Conservation (phyloP, 92 coral and sea anemone genomes). For the Phenganax stokvisi region DNA sequence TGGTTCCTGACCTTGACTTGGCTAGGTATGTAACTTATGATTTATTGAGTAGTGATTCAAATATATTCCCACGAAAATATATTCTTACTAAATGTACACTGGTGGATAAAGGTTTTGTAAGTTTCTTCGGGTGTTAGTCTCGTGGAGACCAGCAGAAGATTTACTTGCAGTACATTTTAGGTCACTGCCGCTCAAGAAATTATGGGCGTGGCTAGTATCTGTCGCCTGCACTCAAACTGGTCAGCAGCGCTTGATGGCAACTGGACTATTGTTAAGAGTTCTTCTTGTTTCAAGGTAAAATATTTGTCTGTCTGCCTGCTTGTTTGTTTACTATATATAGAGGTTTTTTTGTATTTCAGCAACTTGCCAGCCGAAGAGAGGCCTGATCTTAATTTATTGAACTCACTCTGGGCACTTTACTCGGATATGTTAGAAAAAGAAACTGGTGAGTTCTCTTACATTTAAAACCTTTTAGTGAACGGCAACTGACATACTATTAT, state of each 20-base stretch:
- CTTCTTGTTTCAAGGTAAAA: constrained; percentile 92
- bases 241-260: constrained; percentile 98
- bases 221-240: constrained; percentile 99
- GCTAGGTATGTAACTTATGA: constrained; percentile 60
- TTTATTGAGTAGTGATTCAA: not conserved
- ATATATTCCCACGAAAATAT: not conserved
- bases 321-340: not conserved
- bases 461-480: not conserved
- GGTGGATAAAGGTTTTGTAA: no score
- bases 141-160: no score
- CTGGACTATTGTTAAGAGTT: constrained; percentile 77
- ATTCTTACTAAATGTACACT: not conserved
- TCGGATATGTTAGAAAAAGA: constrained; percentile 98
- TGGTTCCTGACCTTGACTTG: constrained; percentile 72
- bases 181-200: constrained; percentile 70
- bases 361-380: constrained; percentile 53
- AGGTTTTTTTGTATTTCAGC: not conserved
- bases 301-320: not conserved
- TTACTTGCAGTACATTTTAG: constrained; percentile 28
- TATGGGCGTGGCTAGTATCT: constrained; percentile 94
- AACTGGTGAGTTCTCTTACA: constrained; percentile 49
- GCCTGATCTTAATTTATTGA: constrained; percentile 82
- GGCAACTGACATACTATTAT: not conserved
- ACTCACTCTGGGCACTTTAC: constrained; percentile 94
- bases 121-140: no score